Conservation (phyloP, 2,113 vertebrate genomes). For the Meleagris gallopavo region DNA sequence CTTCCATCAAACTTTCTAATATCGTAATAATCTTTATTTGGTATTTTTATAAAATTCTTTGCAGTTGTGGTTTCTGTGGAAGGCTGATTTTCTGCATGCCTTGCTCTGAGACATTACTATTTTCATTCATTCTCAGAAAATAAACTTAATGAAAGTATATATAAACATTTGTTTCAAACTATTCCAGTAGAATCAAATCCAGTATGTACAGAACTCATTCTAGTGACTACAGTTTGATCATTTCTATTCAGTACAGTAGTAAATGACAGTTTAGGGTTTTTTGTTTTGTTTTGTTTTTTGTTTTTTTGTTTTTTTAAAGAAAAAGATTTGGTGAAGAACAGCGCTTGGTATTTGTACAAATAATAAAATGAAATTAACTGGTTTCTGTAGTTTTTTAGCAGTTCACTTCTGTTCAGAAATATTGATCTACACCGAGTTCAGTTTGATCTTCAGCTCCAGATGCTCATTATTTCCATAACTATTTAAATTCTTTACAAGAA, state of each 20-base stretch:
- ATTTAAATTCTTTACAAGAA: background rate
- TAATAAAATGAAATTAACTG: background rate
- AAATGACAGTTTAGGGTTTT: background rate
- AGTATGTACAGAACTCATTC: slow-evolving; percentile 17
- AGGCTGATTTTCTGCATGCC: slow-evolving; percentile 32
- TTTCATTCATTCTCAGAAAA: slow-evolving; percentile 56
- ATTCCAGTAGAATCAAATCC: background rate
- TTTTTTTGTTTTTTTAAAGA: background rate
- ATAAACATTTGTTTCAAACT: slow-evolving; percentile 50
- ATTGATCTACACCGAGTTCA: background rate
- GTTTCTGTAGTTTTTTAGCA: background rate
- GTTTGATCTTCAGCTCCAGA: background rate
- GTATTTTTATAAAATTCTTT: slow-evolving; percentile 20
- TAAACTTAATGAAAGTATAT: slow-evolving; percentile 34
- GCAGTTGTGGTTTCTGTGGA: slow-evolving; percentile 13
- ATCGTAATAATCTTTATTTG: background rate
- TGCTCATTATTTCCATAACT: background rate
- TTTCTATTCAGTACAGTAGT: slow-evolving; percentile 9
- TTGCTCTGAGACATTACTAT: slow-evolving; percentile 41
- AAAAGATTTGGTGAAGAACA: background rate
- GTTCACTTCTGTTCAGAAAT: background rate
- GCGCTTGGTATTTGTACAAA: background rate
- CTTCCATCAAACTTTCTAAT: background rate
- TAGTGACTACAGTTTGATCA: slow-evolving; percentile 29
- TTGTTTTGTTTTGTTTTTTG: too few relatives aligned